These are phyloP conservation scores for Melanargia galathea DNA, from an alignment of 2,888 invertebrate genomes.

Conservation along the genomic window DNA sequence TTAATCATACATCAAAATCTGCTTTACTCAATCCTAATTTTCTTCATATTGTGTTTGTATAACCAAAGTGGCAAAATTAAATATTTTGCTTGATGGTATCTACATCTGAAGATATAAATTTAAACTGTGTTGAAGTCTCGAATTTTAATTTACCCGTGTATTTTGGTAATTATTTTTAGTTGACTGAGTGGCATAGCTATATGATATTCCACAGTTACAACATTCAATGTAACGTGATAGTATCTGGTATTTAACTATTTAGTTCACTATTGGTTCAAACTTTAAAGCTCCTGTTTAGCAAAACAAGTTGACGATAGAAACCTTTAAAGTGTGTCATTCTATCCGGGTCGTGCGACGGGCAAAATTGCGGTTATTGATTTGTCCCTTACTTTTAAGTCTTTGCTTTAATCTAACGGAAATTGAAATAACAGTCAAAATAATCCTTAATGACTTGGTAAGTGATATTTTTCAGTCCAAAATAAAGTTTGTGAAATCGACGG, in stretches of 20 bases:
- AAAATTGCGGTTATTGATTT: slow-evolving; percentile 35
- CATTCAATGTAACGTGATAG: not conserved
- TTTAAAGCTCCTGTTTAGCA: slow-evolving; percentile 6
- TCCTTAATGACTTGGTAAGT: not conserved
- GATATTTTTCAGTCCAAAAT: not conserved
- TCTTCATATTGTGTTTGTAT: too few relatives aligned
- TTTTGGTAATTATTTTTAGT: not conserved
- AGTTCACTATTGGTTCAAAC: not conserved
- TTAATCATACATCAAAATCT: too few relatives aligned
- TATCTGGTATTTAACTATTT: not conserved
- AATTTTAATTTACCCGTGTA: not conserved
- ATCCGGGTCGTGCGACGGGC: slow-evolving; percentile 15
- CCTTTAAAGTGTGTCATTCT: slow-evolving; percentile 27
- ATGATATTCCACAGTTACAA: too few relatives aligned
- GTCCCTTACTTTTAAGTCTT: slow-evolving; percentile 5
- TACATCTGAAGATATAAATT: slow-evolving; percentile 13
- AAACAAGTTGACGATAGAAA: slow-evolving; percentile 23
- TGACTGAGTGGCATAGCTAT: not conserved
- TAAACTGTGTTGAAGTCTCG: slow-evolving; percentile 1
- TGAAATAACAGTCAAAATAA: slow-evolving; percentile 10
- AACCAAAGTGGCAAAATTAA: too few relatives aligned
- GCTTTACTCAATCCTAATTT: too few relatives aligned
- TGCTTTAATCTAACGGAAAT: slow-evolving; percentile 10
- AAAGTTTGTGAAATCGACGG: not conserved
- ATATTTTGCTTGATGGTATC: too few relatives aligned